Conservation (phyloP, 2,797 vertebrate species). For the Pteronotus mesoamericanus region DNA sequence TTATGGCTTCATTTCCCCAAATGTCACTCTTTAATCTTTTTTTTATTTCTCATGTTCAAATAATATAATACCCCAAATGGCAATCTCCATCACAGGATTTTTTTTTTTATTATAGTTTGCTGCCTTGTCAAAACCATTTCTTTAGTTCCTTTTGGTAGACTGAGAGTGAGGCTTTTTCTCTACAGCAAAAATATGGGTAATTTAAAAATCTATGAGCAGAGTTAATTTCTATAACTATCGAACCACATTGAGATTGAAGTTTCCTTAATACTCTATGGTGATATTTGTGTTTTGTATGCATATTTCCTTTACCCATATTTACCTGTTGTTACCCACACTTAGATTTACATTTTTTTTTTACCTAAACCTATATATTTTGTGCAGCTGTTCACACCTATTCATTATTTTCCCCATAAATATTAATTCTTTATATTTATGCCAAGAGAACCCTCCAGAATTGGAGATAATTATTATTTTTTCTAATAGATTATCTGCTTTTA, state of each 20-base stretch:
- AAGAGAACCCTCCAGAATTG: constrained; percentile 28
- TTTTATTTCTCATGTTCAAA: constrained; percentile 60
- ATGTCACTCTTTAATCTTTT: constrained; percentile 60
- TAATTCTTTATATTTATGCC: constrained; percentile 44
- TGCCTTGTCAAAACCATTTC: constrained; percentile 45
- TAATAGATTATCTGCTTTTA: constrained; percentile 50
- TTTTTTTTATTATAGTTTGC: constrained; percentile 30
- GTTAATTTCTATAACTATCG: background rate
- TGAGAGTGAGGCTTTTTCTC: background rate
- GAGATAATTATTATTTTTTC: constrained; percentile 53
- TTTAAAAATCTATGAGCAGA: background rate
- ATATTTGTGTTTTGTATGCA: background rate
- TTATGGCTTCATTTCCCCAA: constrained; percentile 62
- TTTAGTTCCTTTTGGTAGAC: constrained; percentile 34
- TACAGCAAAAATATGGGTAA: background rate
- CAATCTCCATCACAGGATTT: constrained; percentile 23
- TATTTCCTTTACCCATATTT: constrained; percentile 19
- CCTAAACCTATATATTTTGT: constrained; percentile 29
- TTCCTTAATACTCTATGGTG: background rate
- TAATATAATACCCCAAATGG: constrained; percentile 34
- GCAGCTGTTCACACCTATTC: constrained; percentile 33
- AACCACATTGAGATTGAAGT: background rate
- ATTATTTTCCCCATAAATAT: constrained; percentile 57
- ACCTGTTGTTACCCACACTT: background rate
- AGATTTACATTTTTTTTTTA: constrained; percentile 36